Evolutionary conservation across 2,797 vertebrate genomes (phyloP), one percentile per base, ranked within the genome.

Genomic region (Phrynocephalus guinanensis): DNA sequence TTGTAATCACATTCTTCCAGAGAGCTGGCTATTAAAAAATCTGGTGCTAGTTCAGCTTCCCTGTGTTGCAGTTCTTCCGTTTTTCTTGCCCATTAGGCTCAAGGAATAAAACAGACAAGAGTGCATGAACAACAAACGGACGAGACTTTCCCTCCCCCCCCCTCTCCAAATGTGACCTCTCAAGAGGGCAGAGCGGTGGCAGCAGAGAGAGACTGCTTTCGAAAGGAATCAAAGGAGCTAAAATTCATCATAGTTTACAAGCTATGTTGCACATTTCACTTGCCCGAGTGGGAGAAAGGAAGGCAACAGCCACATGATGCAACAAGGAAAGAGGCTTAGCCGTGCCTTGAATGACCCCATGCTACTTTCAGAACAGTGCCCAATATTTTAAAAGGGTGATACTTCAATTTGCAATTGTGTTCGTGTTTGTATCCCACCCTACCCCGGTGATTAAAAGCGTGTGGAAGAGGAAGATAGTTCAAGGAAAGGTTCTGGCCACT

Each of bases 51-150:
- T 63, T 68, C 18, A 72, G 73, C 71, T 26, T n/a, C 33, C 48
- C 88, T 24, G 50, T 81, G 71, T 33, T 48, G 44, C 3, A 22
- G 77, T 77, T 48, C 6, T 6, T 52, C 15, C 48, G 44, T n/a
- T 72, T 68, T 76, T 52, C 81, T 22, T 33, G 28, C n/a, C 52
- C 67, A n/a, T 77, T 67, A 44, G 60, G 63, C 72, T 85, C n/a
- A 52, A 85, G 38, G 73, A n/a, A 68, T 18, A 66, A 82, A 83
- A 82, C 18, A 67, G 56, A 81, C 68, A 83, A 56, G 48, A 67
- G 22, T 2, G 79, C 30, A 56, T 56, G 38, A 76, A 56, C 24
- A 50, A 26, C 8, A 20, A 72, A 79, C 15, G n/a, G 71, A 28
- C 80, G 22, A 76, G n/a, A 75, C 28, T 72, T 48, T 20, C 24